Base-by-base conservation (phyloP, 2,797 vertebrate species). In the Crocodylus rhombifer region DNA sequence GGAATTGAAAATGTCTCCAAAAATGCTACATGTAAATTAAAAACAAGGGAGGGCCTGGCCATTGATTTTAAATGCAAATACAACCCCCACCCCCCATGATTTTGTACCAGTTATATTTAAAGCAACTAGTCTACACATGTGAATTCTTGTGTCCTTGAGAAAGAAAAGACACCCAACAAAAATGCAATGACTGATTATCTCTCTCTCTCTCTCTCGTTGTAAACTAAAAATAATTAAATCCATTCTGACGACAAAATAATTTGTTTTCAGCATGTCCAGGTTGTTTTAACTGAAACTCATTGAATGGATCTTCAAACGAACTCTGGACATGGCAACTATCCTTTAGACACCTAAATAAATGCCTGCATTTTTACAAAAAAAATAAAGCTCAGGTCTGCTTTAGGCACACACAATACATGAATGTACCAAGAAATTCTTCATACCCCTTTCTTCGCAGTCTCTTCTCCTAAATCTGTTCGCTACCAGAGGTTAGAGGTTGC, bases 1-100 rank as follows among this genome's bases (percentile, higher is more conserved):
- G 89, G 85, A 97, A 97, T 96, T 92, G 95, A 67, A 91, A 97
- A 96, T 94, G 85, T 96, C 88, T 96, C 30, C 92, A 81, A 61
- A 79, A 79, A 73, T 93, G 90, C 20, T 26, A 16, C 81, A 95
- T 65, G 91, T 51, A 62, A 79, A 95, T 95, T 95, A 94, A 75
- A 94, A 95, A 80, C 61, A 91, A 77, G 33, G 89, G 62, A 92
- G 20, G n/a, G 73, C 16, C 91, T 87, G 73, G 76, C 90, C 63
- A 83, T 60, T 91, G 90, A 82, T 93, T 96, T 96, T 26, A 96
- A 95, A 95, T 74, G 80, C 61, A 94, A 94, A 82, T 11, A 63
- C 14, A 64, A 55, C 8, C 26, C 63, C 89, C 69, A 81, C 79
- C 8, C 23, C 63, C 89, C 69, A 81, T 80, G 67, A 71, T 12